Evolutionary conservation across 2,113 vertebrate species (phyloP).

Genomic region (Acrocephalus arundinaceus): DNA sequence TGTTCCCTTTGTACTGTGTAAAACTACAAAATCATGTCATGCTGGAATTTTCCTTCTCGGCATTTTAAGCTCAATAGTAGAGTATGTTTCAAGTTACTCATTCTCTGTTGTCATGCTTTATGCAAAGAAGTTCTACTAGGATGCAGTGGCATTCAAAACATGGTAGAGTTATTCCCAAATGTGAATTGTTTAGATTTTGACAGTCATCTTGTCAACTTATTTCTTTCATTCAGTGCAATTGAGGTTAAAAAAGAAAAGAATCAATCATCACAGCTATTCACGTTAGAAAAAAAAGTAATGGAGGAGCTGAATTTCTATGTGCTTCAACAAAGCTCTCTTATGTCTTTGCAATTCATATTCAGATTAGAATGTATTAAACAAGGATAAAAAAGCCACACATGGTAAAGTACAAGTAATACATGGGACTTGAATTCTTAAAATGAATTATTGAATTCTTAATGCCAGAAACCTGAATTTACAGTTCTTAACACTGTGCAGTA

Average conservation of each 20-base stretch:
- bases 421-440: background rate
- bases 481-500: background rate
- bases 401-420: background rate
- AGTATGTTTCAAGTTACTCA: background rate
- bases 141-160: background rate
- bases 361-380: background rate
- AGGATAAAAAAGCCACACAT: background rate
- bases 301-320: background rate
- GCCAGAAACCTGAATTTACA: background rate
- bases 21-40: background rate
- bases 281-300: background rate
- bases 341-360: background rate
- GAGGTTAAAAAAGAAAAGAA: background rate
- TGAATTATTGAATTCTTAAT: background rate
- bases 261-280: background rate
- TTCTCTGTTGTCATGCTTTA: background rate
- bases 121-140: background rate
- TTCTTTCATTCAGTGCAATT: background rate
- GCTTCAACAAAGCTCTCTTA: background rate
- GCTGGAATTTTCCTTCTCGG: background rate
- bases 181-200: background rate
- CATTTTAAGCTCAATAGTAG: background rate
- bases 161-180: background rate
- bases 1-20: background rate
- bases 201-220: background rate